phyloP scores from a whole-genome alignment of 2,797 vertebrate species.

The Lepilemur septentrionalis region DNA sequence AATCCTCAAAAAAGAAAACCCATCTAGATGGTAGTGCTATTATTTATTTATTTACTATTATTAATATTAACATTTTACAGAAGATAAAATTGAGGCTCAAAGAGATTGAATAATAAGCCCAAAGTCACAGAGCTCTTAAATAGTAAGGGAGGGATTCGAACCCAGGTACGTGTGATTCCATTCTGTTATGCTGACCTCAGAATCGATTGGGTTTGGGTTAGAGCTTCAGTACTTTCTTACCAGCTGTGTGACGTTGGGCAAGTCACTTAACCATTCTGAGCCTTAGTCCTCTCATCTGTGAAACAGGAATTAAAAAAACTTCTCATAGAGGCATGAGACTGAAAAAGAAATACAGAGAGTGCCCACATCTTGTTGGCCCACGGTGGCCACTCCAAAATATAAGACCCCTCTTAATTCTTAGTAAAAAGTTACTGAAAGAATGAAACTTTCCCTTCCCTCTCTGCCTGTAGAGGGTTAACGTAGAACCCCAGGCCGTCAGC shows the following conservation, averaged over 20 bases:
- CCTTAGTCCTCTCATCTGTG: background rate
- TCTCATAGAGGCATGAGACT: background rate
- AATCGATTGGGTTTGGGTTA: background rate
- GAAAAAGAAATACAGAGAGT: background rate
- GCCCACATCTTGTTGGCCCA: background rate
- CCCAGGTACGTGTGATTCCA: background rate
- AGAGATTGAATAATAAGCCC: background rate
- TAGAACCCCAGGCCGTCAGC: conserved; percentile 31
- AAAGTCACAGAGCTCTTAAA: background rate
- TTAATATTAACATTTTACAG: background rate
- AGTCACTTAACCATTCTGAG: background rate
- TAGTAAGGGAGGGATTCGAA: background rate
- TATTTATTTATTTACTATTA: background rate
- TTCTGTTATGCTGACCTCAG: background rate
- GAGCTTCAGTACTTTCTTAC: background rate
- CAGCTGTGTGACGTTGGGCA: background rate
- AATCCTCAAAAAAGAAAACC: background rate
- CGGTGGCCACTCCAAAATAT: background rate
- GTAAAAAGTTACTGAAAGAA: background rate
- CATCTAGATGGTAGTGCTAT: background rate
- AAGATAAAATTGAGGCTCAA: background rate
- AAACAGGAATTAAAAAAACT: background rate
- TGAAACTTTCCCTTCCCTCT: background rate
- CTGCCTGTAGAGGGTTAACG: conserved; percentile 34
- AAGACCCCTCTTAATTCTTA: background rate